phyloP scores from a whole-genome alignment of 1,140 invertebrate species.

The Heliothis virescens region DNA sequence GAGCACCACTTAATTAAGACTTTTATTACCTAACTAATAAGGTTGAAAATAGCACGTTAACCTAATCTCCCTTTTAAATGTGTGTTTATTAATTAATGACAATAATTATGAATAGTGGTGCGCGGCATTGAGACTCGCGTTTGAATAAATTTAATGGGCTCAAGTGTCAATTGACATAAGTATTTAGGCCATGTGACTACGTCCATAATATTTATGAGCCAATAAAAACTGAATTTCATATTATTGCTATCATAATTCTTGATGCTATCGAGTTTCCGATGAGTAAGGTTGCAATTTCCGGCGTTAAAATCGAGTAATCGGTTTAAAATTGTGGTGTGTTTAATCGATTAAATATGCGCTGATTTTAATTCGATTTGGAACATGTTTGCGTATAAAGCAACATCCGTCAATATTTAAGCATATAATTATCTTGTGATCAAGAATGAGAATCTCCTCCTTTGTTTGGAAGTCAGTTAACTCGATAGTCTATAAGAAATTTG shows the following conservation, averaged over 20 bases:
- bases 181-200: conserved; percentile 59
- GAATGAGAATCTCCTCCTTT: too few species aligned
- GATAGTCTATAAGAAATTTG: too few species aligned
- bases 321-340: conserved; percentile 4
- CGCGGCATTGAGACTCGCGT: conserved; percentile 52
- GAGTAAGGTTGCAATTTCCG: conserved; percentile 32
- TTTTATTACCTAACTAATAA: not conserved
- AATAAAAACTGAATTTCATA: conserved; percentile 44
- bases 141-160: conserved; percentile 58
- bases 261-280: not conserved
- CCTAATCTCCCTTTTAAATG: conserved; percentile 18
- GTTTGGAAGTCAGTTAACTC: too few species aligned
- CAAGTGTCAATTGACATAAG: conserved; percentile 64
- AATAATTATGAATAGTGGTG: conserved; percentile 54
- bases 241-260: conserved; percentile 12
- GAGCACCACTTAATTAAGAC: not conserved
- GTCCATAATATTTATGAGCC: conserved; percentile 31
- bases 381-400: not conserved
- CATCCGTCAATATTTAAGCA: not conserved
- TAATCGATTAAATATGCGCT: conserved; percentile 28
- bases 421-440: too few species aligned
- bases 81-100: conserved; percentile 43
- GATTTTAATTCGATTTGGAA: not conserved
- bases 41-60: not conserved
- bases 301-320: conserved; percentile 33